Evolutionary conservation across 2,797 vertebrate species (phyloP).

Genomic region (Diplodus sargus): DNA sequence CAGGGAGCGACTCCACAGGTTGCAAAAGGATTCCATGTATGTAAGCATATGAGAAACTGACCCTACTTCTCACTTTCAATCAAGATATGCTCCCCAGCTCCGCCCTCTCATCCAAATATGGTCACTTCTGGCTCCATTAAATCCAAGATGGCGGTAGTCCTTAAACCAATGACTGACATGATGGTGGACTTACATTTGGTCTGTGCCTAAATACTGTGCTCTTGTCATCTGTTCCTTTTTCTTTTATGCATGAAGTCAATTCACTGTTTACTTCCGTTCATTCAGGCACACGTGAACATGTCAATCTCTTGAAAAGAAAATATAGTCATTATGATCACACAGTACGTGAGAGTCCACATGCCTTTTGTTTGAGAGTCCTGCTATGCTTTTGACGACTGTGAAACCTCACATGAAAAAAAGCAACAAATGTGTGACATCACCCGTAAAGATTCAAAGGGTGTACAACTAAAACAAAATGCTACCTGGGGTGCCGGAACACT

Average conservation of each 20-base stretch:
- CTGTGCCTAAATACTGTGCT: not conserved
- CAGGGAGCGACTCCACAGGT: no score
- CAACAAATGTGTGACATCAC: not conserved
- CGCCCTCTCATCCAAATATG: no score
- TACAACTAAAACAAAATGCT: conserved; percentile 22
- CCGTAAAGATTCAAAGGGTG: not conserved
- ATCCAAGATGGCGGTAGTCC: no score
- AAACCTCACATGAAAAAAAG: not conserved
- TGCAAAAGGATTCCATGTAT: no score
- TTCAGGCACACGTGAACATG: not conserved
- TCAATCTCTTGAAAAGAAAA: not conserved
- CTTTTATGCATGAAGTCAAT: not conserved
- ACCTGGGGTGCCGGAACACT: not conserved
- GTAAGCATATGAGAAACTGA: no score
- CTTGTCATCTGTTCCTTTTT: not conserved
- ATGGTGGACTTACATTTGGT: no score
- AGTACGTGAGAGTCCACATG: not conserved
- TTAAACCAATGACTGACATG: no score
- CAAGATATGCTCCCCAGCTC: no score
- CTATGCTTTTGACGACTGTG: not conserved
- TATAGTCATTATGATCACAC: not conserved
- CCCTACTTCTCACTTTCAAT: no score
- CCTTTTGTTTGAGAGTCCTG: not conserved
- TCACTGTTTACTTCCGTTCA: not conserved
- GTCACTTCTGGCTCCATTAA: no score